Conservation (phyloP, 2,797 vertebrate genomes). For the Clamator glandarius region DNA sequence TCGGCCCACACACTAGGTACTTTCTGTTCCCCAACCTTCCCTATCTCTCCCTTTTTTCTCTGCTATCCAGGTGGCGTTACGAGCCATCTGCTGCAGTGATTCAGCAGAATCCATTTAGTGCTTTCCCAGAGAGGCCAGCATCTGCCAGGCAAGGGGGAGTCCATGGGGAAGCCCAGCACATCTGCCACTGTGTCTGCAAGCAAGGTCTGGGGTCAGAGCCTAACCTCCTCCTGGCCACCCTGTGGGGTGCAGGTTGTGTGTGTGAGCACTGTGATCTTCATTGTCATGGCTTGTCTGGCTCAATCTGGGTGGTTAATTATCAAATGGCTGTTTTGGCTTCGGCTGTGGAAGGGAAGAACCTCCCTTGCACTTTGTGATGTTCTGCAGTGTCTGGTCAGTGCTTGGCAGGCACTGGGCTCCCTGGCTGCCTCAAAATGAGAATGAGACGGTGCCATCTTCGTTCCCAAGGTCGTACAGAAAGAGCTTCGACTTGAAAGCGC, state of each 20-base stretch:
- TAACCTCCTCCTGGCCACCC: background rate
- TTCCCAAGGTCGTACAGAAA: conserved; percentile 4
- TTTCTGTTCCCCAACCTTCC: conserved; percentile 54
- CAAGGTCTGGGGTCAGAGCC: conserved; percentile 26
- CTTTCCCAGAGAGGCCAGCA: conserved; percentile 66
- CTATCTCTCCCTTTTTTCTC: background rate
- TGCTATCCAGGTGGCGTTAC: conserved; percentile 66
- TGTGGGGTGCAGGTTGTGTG: fast-evolving
- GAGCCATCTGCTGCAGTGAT: conserved; percentile 70
- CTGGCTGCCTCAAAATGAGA: background rate
- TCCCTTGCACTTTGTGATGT: background rate
- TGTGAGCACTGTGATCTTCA: fast-evolving
- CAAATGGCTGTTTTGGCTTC: conserved; percentile 37
- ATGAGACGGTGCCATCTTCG: background rate
- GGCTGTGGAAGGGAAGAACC: background rate
- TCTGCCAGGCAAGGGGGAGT: conserved; percentile 63
- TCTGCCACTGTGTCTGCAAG: conserved; percentile 21
- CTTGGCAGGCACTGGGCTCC: conserved; percentile 13
- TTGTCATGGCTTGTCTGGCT: background rate
- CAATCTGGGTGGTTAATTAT: background rate
- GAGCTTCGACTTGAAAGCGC: background rate
- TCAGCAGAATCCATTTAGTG: conserved; percentile 71
- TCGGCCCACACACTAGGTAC: conserved; percentile 34
- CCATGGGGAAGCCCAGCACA: conserved; percentile 52
- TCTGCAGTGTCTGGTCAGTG: background rate